Evolutionary conservation across 2,888 invertebrate species (phyloP).

Genomic region (Tetragnatha montana): DNA sequence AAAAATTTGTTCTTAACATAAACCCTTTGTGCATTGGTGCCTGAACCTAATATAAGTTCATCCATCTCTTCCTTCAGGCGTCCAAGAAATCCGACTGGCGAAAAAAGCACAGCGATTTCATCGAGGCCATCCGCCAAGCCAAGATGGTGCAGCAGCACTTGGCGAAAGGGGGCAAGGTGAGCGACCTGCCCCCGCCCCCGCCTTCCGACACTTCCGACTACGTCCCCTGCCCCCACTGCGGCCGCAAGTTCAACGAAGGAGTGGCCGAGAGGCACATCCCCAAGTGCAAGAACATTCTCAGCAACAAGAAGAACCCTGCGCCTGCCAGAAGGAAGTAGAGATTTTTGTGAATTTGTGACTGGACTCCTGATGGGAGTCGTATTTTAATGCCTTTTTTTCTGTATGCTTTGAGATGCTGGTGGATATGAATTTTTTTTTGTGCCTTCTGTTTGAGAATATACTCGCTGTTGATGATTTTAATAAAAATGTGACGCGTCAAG

Average conservation of each 20-base stretch:
- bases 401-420: no score
- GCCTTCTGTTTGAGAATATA: no score
- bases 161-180: conserved; percentile 88
- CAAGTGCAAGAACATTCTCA: conserved; percentile 88
- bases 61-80: conserved; percentile 19
- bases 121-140: conserved; percentile 91
- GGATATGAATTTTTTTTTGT: no score
- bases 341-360: not conserved
- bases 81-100: conserved; percentile 84
- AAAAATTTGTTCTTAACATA: no score
- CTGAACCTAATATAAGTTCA: no score
- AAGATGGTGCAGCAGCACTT: conserved; percentile 88
- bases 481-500: no score
- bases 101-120: conserved; percentile 94
- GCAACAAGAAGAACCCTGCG: conserved; percentile 81
- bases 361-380: no score
- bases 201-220: conserved; percentile 93
- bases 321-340: conserved; percentile 38
- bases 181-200: conserved; percentile 92
- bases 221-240: conserved; percentile 91
- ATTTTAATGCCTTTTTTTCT: no score
- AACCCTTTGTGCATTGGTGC: no score
- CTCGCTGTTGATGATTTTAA: no score
- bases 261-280: conserved; percentile 92
- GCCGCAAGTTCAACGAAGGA: conserved; percentile 86